Base-by-base conservation (phyloP, 1,140 invertebrate species). In the Diabrotica virgifera region DNA sequence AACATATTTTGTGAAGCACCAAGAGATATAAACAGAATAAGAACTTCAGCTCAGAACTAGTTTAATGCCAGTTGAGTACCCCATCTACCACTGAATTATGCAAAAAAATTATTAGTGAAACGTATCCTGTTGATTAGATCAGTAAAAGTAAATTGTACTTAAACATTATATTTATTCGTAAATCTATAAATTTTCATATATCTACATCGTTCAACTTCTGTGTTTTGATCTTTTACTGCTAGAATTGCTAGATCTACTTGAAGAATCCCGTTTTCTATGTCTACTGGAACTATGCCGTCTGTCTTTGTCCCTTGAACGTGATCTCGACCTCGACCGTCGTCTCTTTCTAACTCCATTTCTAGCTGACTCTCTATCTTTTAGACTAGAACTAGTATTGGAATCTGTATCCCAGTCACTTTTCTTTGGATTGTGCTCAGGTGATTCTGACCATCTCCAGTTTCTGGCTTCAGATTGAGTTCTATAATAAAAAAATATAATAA, bases 371-470 rank as follows among this genome's bases (percentile, higher is more conserved):
- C 5, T 46, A 10, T 46, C 8, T 10, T 8, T n/a, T 24, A 1
- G 24, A 24, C 24, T 24, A 24, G 4, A 24, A 46, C 40, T 46
- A 8, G 40, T 46, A 46, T 46, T 46, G 5, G n/a, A 55, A 56
- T 57, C 11, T 36, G 5, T 46, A 7, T 14, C 53, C 52, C 36
- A 51, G n/a, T 62, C 38, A 60, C 35, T 8, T 13, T 60, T 10
- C 54, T 36, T 62, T 61, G 11, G 46, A 56, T 14, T 9, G 14
- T 57, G 70, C 70, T 90, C 87, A 0, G 89, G 89, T 36, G 89
- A 90, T 73, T 90, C 88, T 6, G 89, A 91, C 90, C 89, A 91
- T 63, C 89, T 83, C 89, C 89, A 91, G 63, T 86, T 83, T 37
- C 84, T 77, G 36, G 71, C 71, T 5, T 82, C 75, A 6, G 69